Conservation (phyloP, 1,140 invertebrate species). For the Matsumurasca onukii region DNA sequence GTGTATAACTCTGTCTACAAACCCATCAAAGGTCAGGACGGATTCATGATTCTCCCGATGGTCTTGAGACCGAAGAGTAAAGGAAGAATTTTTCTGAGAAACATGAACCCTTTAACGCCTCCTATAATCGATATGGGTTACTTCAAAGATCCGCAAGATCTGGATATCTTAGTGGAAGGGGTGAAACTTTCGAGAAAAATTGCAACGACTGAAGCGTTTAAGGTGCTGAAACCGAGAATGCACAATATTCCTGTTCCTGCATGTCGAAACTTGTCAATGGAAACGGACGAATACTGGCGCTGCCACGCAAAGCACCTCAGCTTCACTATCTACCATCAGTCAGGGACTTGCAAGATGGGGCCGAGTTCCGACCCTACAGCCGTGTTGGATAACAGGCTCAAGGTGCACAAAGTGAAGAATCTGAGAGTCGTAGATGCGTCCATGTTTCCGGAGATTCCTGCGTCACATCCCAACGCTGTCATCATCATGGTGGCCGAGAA, state of each 20-base stretch:
- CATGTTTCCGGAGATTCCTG: slow-evolving; percentile 58
- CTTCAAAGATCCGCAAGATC: slow-evolving; percentile 55
- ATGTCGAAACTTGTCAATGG: slow-evolving; percentile 57
- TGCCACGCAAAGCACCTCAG: slow-evolving; percentile 58
- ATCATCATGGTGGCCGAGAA: slow-evolving; percentile 71
- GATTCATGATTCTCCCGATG: slow-evolving; percentile 43
- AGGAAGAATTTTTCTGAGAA: slow-evolving; percentile 58
- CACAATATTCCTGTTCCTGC: slow-evolving; percentile 60
- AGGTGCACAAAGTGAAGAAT: slow-evolving; percentile 58
- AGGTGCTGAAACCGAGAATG: slow-evolving; percentile 54
- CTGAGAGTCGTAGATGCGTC: slow-evolving; percentile 70
- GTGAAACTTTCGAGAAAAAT: slow-evolving; percentile 43
- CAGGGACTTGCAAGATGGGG: slow-evolving; percentile 65
- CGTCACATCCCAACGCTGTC: slow-evolving; percentile 65
- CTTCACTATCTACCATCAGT: slow-evolving; percentile 56
- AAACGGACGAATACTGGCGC: slow-evolving; percentile 68
- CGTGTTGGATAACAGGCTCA: slow-evolving; percentile 59
- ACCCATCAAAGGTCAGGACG: slow-evolving; percentile 46
- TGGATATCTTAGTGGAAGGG: slow-evolving; percentile 46
- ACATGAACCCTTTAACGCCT: slow-evolving; percentile 63
- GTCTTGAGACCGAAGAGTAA: slow-evolving; percentile 58
- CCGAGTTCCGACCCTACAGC: slow-evolving; percentile 52
- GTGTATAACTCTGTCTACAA: slow-evolving; percentile 48
- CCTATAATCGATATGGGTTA: slow-evolving; percentile 83
- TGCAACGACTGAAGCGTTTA: slow-evolving; percentile 43